Conservation (phyloP, 2,113 vertebrate genomes). For the Cottus gobio region DNA sequence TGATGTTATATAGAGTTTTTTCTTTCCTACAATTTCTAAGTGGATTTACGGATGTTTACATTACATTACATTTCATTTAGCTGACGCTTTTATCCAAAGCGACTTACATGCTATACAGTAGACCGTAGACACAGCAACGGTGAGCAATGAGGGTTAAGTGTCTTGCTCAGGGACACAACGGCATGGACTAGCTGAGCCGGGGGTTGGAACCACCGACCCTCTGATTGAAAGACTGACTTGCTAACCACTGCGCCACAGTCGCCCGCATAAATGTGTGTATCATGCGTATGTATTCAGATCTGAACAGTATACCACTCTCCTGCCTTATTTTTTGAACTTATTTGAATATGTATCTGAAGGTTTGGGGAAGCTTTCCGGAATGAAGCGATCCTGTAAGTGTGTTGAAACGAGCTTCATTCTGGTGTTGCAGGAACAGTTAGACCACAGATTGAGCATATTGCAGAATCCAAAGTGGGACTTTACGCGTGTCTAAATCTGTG, state of each 20-base stretch:
- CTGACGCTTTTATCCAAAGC: no score
- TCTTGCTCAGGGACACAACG: no score
- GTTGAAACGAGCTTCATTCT: conserved; percentile 4
- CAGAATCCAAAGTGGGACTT: background rate
- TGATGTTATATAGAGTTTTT: background rate
- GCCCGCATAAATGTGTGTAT: background rate
- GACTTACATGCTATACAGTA: no score
- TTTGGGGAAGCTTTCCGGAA: background rate
- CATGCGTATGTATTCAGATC: background rate
- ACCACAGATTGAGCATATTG: background rate
- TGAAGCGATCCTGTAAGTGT: background rate
- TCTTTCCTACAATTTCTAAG: background rate
- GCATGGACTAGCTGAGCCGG: no score
- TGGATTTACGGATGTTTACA: background rate
- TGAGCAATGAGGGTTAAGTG: no score
- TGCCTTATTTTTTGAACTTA: background rate
- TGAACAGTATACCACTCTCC: background rate
- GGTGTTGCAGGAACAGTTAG: background rate
- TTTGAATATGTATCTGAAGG: background rate
- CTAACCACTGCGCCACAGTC: no score
- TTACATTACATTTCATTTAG: no score
- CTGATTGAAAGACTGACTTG: no score
- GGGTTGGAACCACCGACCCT: no score
- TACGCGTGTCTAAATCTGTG: background rate
- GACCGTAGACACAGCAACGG: no score